These are phyloP conservation scores for Oreochromis tanganicae DNA, from an alignment of 2,113 vertebrate species.

Conservation along the genomic window DNA sequence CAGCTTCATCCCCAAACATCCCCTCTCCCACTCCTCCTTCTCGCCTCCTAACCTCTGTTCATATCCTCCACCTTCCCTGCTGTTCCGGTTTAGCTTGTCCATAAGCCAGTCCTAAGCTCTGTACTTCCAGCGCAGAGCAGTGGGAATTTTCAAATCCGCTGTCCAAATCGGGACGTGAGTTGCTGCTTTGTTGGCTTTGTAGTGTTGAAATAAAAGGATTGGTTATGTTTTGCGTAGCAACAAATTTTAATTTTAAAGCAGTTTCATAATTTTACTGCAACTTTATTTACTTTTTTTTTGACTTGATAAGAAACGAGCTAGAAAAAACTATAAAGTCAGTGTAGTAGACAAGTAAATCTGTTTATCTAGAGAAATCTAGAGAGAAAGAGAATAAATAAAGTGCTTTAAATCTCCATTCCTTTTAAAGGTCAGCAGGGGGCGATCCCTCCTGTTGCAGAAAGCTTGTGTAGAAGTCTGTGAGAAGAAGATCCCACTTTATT, in stretches of 20 bases:
- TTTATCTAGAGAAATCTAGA: not conserved
- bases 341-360: not conserved
- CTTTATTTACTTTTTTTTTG: not conserved
- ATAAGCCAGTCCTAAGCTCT: constrained; percentile 2
- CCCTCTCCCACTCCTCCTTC: not conserved
- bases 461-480: not conserved
- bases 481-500: not conserved
- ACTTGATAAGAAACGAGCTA: not conserved
- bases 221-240: not conserved
- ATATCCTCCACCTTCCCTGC: constrained; percentile 12
- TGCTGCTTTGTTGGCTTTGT: not conserved
- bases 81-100: not conserved
- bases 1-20: not conserved
- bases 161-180: not conserved
- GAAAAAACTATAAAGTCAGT: not conserved
- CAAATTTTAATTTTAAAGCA: not conserved
- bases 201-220: not conserved
- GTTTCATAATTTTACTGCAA: not conserved
- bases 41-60: constrained; percentile 18
- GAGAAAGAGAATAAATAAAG: not conserved
- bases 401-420: not conserved
- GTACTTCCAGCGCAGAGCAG: not conserved
- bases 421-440: not conserved
- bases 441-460: not conserved
- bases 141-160: not conserved